phyloP scores from a whole-genome alignment of 1,140 invertebrate species.

The Maniola jurtina region DNA sequence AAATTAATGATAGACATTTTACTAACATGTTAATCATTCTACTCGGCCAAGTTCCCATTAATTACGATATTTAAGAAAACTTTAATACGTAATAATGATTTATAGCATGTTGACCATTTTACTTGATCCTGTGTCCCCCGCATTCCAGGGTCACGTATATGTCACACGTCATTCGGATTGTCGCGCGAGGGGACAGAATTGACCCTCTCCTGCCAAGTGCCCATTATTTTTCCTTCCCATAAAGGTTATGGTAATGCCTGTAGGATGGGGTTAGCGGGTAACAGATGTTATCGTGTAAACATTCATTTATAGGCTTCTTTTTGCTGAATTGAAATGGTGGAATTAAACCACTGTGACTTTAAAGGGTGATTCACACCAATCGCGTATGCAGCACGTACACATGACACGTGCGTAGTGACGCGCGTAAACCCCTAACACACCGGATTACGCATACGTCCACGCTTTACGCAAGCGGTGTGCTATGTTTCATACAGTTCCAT shows the following conservation, averaged over 20 bases:
- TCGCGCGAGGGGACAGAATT: slow-evolving; percentile 51
- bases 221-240: slow-evolving; percentile 69
- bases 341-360: background rate
- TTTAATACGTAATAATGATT: background rate
- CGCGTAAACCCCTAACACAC: no score
- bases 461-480: no score
- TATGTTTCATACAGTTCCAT: no score
- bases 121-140: slow-evolving; percentile 26
- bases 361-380: no score
- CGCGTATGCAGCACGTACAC: no score
- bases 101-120: background rate
- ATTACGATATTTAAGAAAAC: no score
- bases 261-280: slow-evolving; percentile 59
- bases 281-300: slow-evolving; percentile 59
- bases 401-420: no score
- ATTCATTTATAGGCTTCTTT: slow-evolving; percentile 14
- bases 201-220: slow-evolving; percentile 54
- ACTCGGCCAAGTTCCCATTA: no score
- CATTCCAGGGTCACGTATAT: slow-evolving; percentile 53
- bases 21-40: no score
- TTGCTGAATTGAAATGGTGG: background rate
- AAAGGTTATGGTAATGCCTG: slow-evolving; percentile 70
- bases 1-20: no score
- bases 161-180: slow-evolving; percentile 72
- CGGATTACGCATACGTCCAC: no score